Base-by-base conservation (phyloP, 2,888 invertebrate genomes). In the Ennomos erosarius region DNA sequence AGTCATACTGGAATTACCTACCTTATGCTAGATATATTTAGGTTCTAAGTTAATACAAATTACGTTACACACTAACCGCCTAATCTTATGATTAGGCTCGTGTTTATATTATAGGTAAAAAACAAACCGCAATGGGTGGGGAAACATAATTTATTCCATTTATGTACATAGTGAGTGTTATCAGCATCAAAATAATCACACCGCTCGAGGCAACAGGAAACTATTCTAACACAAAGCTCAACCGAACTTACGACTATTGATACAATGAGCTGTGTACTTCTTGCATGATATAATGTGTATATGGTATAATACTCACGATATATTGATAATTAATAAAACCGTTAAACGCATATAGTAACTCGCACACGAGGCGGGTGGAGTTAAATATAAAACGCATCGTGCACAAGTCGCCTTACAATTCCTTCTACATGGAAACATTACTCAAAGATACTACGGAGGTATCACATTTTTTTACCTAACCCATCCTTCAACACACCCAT, bases 131-230 rank as follows among this genome's bases (percentile, higher is more conserved):
- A 13, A 68, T 78, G 68, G 84, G 88, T 90, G 89, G 84, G 84
- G 84, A 88, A 91, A 87, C 87, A 87, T 82, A 84, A 80, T 88
- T 90, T 90, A 90, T 85, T 90, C 84, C 53, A 77, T 69, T 78
- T 88, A 89, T 87, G 79, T 90, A 90, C 90, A 90, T 86, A 78
- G 76, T 82, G 81, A 83, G 81, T 81, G 78, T 70, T 73, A 60
- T 67, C 62, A 55, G 59, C 59, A 73, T 83, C 82, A 84, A 73
- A 82, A 84, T 83, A 81, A 85, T 76, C 74, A 82, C 79, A 78
- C 76, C 74, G 84, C 79, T 78, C 68, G 61, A 67, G 69, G 76
- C 77, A 70, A 74, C 68, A 64, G 70, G 70, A 68, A 68, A 67
- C 68, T 75, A 76, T 68, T 65, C 74, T 74, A 78, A 82, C 84